Conservation (phyloP, 2,113 vertebrate species). For the Daphoenositta chrysoptera region DNA sequence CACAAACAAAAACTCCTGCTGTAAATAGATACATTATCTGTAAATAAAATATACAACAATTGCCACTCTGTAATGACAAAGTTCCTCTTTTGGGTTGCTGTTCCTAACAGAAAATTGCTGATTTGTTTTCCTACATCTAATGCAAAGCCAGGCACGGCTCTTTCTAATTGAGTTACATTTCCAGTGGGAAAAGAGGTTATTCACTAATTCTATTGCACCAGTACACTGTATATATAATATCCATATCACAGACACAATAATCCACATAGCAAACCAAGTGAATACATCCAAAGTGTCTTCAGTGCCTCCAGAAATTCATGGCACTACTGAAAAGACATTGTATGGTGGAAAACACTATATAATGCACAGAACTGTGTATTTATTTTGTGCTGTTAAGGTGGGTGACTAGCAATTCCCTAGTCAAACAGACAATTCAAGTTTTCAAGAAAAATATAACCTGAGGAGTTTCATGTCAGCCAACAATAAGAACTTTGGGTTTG, state of each 20-base stretch:
- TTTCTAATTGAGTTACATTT: not conserved
- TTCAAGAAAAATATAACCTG: not conserved
- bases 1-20: not conserved
- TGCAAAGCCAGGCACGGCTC: not conserved
- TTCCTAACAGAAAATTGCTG: not conserved
- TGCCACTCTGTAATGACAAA: not conserved
- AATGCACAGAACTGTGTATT: not conserved
- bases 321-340: not conserved
- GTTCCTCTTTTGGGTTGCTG: not conserved
- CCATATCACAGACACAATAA: not conserved
- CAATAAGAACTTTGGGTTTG: not conserved
- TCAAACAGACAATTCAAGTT: not conserved
- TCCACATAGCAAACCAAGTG: not conserved
- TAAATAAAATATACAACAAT: not conserved
- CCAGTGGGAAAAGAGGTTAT: not conserved
- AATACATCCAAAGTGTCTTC: not conserved
- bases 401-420: not conserved
- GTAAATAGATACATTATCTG: not conserved
- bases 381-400: not conserved
- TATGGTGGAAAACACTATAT: not conserved
- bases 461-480: not conserved
- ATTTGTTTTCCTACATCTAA: not conserved
- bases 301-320: not conserved
- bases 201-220: not conserved
- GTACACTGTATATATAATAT: not conserved